A percentile compares a stretch with the other conserved stretches of the same genome.
Conservation (phyloP, 2,113 vertebrate species). For the Paramormyrops kingsleyae region DNA sequence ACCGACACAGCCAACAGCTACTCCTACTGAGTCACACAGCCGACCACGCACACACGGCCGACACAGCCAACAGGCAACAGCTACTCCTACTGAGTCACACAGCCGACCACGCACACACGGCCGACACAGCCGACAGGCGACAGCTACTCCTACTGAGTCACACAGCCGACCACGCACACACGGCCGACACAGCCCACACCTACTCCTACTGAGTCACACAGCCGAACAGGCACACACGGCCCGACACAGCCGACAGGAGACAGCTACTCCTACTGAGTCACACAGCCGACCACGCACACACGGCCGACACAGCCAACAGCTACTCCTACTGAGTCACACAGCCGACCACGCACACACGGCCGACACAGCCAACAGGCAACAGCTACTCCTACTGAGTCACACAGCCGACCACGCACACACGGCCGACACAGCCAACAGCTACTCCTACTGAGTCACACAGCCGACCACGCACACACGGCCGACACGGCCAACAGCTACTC, state of each 20-base stretch:
- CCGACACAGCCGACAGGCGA: neutral
- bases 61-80: neutral
- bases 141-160: neutral
- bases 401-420: too few relatives aligned
- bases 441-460: too few relatives aligned
- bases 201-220: neutral
- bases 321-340: too few relatives aligned
- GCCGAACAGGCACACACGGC: too few relatives aligned
- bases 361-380: too few relatives aligned
- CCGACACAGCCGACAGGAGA: neutral
- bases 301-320: neutral
- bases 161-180: neutral
- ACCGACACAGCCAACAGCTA: neutral
- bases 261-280: neutral
- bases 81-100: neutral
- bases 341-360: too few relatives aligned
- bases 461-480: too few relatives aligned
- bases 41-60: constrained; percentile 1
- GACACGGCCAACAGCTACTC: too few relatives aligned
- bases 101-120: neutral
- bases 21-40: neutral
- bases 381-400: too few relatives aligned
- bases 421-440: too few relatives aligned
- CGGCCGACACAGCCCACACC: neutral
- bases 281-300: neutral